Evolutionary conservation across 2,797 vertebrate species (phyloP).

Genomic region (Dryobates pubescens): DNA sequence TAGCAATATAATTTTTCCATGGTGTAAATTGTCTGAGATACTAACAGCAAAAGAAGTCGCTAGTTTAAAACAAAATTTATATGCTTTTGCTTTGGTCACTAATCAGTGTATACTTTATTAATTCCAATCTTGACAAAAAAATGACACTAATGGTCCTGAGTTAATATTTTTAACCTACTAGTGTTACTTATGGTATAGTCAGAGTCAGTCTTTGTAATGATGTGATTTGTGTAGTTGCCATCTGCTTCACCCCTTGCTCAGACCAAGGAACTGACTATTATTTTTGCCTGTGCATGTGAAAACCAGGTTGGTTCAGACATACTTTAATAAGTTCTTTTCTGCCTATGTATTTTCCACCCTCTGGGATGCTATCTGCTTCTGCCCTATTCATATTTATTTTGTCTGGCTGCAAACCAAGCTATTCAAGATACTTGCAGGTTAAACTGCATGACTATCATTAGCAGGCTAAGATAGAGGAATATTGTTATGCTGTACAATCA

Average conservation of each 20-base stretch:
- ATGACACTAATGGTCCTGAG: not conserved
- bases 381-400: not conserved
- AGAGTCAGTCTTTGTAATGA: not conserved
- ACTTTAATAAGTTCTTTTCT: not conserved
- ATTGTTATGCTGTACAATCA: not conserved
- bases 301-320: not conserved
- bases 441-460: not conserved
- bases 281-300: not conserved
- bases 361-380: not conserved
- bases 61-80: not conserved
- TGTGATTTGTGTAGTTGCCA: not conserved
- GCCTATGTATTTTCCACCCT: not conserved
- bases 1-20: not conserved
- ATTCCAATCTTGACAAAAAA: not conserved
- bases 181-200: not conserved
- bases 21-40: not conserved
- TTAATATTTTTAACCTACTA: not conserved
- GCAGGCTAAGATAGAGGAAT: not conserved
- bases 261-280: not conserved
- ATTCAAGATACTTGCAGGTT: not conserved
- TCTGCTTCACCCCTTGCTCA: not conserved
- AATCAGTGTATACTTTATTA: not conserved
- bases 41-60: not conserved
- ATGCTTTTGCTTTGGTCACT: not conserved
- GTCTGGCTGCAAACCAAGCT: not conserved